Evolutionary conservation across 2,797 vertebrate genomes (phyloP).

Genomic region (Chelon labrosus): DNA sequence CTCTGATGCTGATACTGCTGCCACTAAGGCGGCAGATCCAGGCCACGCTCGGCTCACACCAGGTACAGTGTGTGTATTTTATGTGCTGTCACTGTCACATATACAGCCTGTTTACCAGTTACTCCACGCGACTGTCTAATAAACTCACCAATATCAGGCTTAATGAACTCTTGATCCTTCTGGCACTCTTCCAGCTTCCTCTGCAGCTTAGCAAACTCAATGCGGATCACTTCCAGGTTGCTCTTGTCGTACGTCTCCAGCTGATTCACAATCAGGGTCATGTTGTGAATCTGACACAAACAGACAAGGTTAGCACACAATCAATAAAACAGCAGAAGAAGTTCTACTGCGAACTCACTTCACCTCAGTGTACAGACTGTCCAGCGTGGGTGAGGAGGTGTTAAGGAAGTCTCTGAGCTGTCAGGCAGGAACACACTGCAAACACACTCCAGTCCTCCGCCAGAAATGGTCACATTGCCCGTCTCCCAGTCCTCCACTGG

Average conservation of each 20-base stretch:
- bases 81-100: not conserved
- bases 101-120: not conserved
- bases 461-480: not conserved
- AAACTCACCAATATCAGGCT: conserved; percentile 73
- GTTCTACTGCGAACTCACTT: conserved; percentile 2
- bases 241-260: conserved; percentile 72
- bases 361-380: conserved; percentile 88
- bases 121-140: not conserved
- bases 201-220: conserved; percentile 81
- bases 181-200: conserved; percentile 81
- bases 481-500: not conserved
- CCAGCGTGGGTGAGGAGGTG: conserved; percentile 70
- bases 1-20: conserved; percentile 43
- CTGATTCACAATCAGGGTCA: conserved; percentile 70
- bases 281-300: conserved; percentile 86
- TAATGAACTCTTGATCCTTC: conserved; percentile 63
- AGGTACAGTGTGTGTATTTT: conserved; percentile 67
- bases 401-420: conserved; percentile 80
- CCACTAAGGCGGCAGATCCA: conserved; percentile 57
- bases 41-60: conserved; percentile 64
- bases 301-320: conserved; percentile 13
- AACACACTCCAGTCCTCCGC: not conserved
- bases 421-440: too few species aligned
- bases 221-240: conserved; percentile 73
- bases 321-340: not conserved